Base-by-base conservation (phyloP, 2,797 vertebrate species). In the Hippopotamyrus pictus region DNA sequence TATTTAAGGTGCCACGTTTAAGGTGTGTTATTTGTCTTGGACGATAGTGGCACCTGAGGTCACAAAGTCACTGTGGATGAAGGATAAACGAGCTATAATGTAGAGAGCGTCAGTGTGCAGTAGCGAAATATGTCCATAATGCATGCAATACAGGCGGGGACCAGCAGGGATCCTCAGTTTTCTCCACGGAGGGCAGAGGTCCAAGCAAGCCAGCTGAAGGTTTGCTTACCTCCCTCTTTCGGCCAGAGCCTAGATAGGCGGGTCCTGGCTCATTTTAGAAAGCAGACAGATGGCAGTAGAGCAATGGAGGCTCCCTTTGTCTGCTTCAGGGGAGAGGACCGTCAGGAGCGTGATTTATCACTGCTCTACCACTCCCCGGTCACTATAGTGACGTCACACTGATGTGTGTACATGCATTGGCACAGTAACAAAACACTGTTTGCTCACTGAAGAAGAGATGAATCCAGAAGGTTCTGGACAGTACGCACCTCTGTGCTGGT, bases 201-300 rank as follows among this genome's bases (percentile, higher is more conserved):
- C 54, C 82, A 65, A 54, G 17, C 3, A 48, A 83, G 33, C n/a
- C 37, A 44, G 59, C 76, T 50, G 57, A 62, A 59, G 54, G 82
- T 83, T 48, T 37, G 50, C 50, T 89, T 84, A 7, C 44, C 76
- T 48, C 87, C 53, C 87, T 59, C 88, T 79, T 29, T 44, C 89
- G 41, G 65, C 46, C 37, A 76, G 88, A 86, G 90, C 87, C 87
- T 90, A 90, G 85, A 87, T 86, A 33, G 82, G 44, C 33, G 89
- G 89, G 88, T 89, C 73, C 89, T 92, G 93, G 92, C 90, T 57
- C 8, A 50, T 86, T 86, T 88, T 50, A 51, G 41, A 54, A 50
- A 41, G 69, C 41, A 88, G 86, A 89, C 92, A 93, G 92, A 94
- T 93, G 92, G 92, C 92, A 90, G 33, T 88, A 90, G 69, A 86